Percentiles rank a stretch among this genome's conserved stretches.
phyloP scores from a whole-genome alignment of 2,888 invertebrate genomes.

The Bursaphelenchus okinawaensis region DNA sequence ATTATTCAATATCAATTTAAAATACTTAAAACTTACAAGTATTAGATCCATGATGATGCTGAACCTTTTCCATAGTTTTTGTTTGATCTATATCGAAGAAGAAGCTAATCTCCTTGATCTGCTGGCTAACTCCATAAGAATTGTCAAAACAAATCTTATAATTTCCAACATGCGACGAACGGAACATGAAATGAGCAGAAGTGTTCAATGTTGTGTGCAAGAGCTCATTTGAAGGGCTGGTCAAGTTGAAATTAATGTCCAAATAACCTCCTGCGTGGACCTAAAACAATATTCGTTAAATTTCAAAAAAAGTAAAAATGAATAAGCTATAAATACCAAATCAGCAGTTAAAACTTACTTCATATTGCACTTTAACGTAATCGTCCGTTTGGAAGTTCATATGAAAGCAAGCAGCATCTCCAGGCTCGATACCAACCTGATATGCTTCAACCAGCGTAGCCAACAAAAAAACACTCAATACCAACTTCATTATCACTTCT shows the following conservation, averaged over 20 bases:
- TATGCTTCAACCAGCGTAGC: too few relatives aligned
- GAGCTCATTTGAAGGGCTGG: background rate
- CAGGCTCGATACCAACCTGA: background rate
- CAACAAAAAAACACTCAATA: too few relatives aligned
- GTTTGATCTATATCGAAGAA: background rate
- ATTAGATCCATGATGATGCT: too few relatives aligned
- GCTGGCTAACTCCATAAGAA: background rate
- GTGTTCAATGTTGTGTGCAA: background rate
- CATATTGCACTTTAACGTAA: background rate
- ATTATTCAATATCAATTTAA: too few relatives aligned
- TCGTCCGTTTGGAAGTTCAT: background rate
- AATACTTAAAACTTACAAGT: too few relatives aligned
- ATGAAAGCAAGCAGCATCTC: background rate
- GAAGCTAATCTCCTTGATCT: background rate
- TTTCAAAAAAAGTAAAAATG: too few relatives aligned
- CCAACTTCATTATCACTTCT: too few relatives aligned
- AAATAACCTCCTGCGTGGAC: background rate
- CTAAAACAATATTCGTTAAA: background rate
- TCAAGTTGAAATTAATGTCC: background rate
- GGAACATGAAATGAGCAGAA: background rate
- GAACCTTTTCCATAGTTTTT: background rate
- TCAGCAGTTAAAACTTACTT: background rate
- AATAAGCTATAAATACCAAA: background rate
- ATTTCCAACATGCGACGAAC: background rate
- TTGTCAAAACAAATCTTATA: background rate